Evolutionary conservation across 2,113 vertebrate genomes (phyloP).

Genomic region (Oceanodroma tethys): DNA sequence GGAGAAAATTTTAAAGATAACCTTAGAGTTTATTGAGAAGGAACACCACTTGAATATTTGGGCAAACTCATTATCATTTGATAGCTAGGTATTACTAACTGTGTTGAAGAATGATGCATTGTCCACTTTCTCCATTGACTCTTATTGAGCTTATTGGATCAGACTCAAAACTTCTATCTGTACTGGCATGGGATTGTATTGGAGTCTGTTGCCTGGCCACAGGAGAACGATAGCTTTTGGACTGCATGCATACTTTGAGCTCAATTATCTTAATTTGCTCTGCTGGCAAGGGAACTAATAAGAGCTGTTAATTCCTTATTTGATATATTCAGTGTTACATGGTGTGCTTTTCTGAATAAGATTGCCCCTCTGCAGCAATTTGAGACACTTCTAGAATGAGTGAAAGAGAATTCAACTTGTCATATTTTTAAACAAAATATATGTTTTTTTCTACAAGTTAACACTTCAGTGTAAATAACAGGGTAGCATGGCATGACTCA

Average conservation of each 20-base stretch:
- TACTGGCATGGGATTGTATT: background rate
- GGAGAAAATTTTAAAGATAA: background rate
- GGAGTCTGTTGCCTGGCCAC: background rate
- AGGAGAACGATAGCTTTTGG: background rate
- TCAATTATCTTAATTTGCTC: constrained; percentile 43
- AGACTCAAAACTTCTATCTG: background rate
- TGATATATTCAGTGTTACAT: background rate
- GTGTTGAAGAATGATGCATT: background rate
- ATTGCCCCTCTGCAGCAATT: background rate
- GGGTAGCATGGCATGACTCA: constrained; percentile 12
- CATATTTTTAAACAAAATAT: constrained; percentile 10
- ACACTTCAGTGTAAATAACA: constrained; percentile 3
- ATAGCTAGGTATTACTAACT: background rate
- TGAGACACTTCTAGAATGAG: background rate
- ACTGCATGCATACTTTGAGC: background rate
- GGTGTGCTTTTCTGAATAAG: background rate
- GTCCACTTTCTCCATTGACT: background rate
- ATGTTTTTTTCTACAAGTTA: background rate
- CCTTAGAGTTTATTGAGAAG: background rate
- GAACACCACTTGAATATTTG: background rate
- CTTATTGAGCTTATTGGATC: background rate
- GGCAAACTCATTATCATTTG: background rate
- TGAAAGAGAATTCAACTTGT: background rate
- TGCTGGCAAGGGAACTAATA: background rate
- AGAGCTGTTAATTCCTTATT: constrained; percentile 26